These are phyloP conservation scores for Stictonetta naevosa DNA, from an alignment of 2,113 vertebrate genomes.

Conservation along the genomic window DNA sequence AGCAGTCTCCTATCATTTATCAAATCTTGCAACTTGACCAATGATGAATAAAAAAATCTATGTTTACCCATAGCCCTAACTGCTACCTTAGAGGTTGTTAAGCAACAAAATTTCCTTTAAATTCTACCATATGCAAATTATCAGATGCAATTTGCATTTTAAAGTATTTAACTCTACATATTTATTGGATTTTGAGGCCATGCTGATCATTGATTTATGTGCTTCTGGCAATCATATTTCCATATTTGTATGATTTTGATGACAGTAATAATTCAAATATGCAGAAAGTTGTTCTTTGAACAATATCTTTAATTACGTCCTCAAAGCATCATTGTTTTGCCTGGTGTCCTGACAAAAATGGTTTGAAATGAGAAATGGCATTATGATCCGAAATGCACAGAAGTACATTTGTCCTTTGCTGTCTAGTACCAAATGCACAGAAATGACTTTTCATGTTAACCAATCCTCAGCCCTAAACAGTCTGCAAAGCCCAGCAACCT, in stretches of 20 bases:
- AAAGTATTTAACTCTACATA: constrained; percentile 99
- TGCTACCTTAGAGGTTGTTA: constrained; percentile 96
- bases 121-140: constrained; percentile 99
- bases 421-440: constrained; percentile 72
- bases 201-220: constrained; percentile 99
- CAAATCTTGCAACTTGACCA: constrained; percentile 95
- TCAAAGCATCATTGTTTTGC: constrained; percentile 98
- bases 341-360: constrained; percentile 84
- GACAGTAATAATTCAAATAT: constrained; percentile 99
- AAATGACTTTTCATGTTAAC: constrained; percentile 86
- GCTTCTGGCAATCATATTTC: constrained; percentile 99
- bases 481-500: constrained; percentile 86
- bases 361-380: constrained; percentile 89
- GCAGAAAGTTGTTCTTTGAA: constrained; percentile 99
- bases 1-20: constrained; percentile 94
- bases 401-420: constrained; percentile 83
- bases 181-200: constrained; percentile 99
- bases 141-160: constrained; percentile 98
- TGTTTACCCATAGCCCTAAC: constrained; percentile 87
- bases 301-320: constrained; percentile 99
- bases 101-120: constrained; percentile 97
- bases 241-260: constrained; percentile 99
- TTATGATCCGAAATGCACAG: constrained; percentile 78
- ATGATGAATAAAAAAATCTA: constrained; percentile 87
- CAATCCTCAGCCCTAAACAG: constrained; percentile 85